Evolutionary conservation across 2,888 invertebrate species (phyloP), one percentile per base, ranked within the genome.

Genomic region (Stenoptilia bipunctidactyla): DNA sequence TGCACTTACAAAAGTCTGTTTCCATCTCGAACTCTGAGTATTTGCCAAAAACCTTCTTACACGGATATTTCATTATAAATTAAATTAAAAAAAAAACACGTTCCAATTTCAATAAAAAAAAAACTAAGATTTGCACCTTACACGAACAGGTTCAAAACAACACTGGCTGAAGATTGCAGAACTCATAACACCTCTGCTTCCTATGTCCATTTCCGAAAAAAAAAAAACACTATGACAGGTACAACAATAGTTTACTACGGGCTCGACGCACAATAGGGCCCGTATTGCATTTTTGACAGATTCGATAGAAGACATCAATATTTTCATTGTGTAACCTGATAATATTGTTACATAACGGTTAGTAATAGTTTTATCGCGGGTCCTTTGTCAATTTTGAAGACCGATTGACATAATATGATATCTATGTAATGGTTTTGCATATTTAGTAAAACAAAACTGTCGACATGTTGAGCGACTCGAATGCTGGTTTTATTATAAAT

Each of bases 181-280:
- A 47, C n/a, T n/a, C n/a, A n/a, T n/a, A n/a, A n/a, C 58, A 64
- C 64, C 64, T 66, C 53, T 50, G 46, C 51, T 61, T 65, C 67
- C 66, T 61, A 66, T 72, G 75, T 79, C 77, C 77, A 72, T 77
- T 77, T 75, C 68, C 70, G 67, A 72, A 73, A 66, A 71, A 71
- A 66, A 62, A 60, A 59, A 65, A 42, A 42, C 10, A 55, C 47
- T 51, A 53, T 52, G 50, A 72, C 75, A 77, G 76, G 77, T 80
- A 74, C 53, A 55, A 62, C 58, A 58, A 65, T 60, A 55, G 49
- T 37, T 47, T 44, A 46, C 43, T 47, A 50, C 46, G 46, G 44
- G 43, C 40, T 13, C 2, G 35, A 33, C 38, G 52, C 47, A 20
- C 20, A 20, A 20, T 20, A 47, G 51, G 39, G 40, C 73, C 72